Evolutionary conservation across 2,888 invertebrate genomes (phyloP).

Genomic region (Drosophila ustulata): DNA sequence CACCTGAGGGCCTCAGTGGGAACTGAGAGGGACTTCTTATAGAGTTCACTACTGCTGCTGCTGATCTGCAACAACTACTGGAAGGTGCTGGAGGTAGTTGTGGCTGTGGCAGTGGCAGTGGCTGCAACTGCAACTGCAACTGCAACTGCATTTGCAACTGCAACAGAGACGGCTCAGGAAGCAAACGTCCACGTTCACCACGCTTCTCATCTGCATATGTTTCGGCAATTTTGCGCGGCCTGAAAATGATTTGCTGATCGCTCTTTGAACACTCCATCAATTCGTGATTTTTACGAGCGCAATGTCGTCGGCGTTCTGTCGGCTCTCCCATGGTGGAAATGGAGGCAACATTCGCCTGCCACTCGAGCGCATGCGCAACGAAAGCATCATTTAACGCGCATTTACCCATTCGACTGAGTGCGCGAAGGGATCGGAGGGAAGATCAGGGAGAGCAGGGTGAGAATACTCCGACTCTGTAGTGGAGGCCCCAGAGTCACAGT

Average conservation of each 20-base stretch:
- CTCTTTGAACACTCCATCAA: slow-evolving; percentile 84
- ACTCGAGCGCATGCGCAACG: slow-evolving; percentile 74
- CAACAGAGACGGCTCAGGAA: slow-evolving; percentile 53
- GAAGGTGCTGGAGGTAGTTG: slow-evolving; percentile 9
- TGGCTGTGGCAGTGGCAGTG: slow-evolving; percentile 6
- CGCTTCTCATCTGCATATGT: slow-evolving; percentile 76
- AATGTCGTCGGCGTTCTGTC: slow-evolving; percentile 65
- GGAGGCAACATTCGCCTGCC: slow-evolving; percentile 38
- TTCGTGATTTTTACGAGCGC: slow-evolving; percentile 84
- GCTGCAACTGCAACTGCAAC: slow-evolving; percentile 7
- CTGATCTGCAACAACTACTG: slow-evolving; percentile 5
- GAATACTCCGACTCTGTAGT: slow-evolving; percentile 13
- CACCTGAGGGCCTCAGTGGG: slow-evolving; percentile 72
- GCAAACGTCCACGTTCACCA: slow-evolving; percentile 52
- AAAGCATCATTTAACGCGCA: slow-evolving; percentile 82
- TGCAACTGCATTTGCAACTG: slow-evolving; percentile 9
- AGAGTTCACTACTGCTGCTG: slow-evolving; percentile 38
- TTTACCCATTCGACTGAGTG: slow-evolving; percentile 64
- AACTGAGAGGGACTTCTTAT: slow-evolving; percentile 38
- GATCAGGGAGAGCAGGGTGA: neutral
- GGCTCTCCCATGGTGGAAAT: slow-evolving; percentile 32
- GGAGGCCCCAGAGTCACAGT: slow-evolving; percentile 32
- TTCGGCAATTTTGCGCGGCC: slow-evolving; percentile 76
- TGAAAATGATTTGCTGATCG: slow-evolving; percentile 84
- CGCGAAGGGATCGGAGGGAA: neutral